phyloP scores from a whole-genome alignment of 1,140 invertebrate genomes.

The Philaenus spumarius region DNA sequence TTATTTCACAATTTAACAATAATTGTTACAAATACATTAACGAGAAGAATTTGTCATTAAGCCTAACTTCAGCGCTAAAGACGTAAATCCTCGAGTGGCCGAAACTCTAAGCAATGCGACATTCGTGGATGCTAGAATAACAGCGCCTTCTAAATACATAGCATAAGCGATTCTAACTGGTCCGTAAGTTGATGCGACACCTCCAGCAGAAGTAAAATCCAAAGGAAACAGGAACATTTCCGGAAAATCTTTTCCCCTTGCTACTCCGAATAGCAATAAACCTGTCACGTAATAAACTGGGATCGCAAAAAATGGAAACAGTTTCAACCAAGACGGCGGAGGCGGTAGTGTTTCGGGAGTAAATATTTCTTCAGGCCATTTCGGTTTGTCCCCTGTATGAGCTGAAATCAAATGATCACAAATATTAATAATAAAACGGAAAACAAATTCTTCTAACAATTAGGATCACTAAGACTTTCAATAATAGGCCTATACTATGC shows the following conservation, averaged over 20 bases:
- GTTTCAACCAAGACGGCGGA: conserved; percentile 38
- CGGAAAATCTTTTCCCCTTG: conserved; percentile 42
- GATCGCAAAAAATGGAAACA: conserved; percentile 41
- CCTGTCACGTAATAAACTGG: conserved; percentile 51
- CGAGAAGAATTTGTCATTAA: conserved; percentile 42
- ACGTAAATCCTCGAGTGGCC: conserved; percentile 47
- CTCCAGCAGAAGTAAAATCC: conserved; percentile 61
- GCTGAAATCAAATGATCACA: no score
- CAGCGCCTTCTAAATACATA: conserved; percentile 58
- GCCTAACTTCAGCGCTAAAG: conserved; percentile 47
- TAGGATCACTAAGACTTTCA: not conserved
- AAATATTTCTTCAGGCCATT: conserved; percentile 28
- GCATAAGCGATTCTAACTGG: conserved; percentile 55
- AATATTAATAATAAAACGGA: no score
- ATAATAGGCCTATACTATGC: no score
- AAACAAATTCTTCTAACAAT: conserved; percentile 4
- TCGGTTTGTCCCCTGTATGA: not conserved
- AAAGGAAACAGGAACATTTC: conserved; percentile 53
- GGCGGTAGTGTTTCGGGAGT: conserved; percentile 27
- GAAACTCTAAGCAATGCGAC: conserved; percentile 51
- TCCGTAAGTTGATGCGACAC: conserved; percentile 51
- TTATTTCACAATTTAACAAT: no score
- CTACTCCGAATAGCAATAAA: conserved; percentile 51
- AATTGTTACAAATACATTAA: not conserved
- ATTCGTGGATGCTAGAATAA: conserved; percentile 50